Evolutionary conservation across 2,113 vertebrate genomes (phyloP).

Genomic region (Brienomyrus longianalis): DNA sequence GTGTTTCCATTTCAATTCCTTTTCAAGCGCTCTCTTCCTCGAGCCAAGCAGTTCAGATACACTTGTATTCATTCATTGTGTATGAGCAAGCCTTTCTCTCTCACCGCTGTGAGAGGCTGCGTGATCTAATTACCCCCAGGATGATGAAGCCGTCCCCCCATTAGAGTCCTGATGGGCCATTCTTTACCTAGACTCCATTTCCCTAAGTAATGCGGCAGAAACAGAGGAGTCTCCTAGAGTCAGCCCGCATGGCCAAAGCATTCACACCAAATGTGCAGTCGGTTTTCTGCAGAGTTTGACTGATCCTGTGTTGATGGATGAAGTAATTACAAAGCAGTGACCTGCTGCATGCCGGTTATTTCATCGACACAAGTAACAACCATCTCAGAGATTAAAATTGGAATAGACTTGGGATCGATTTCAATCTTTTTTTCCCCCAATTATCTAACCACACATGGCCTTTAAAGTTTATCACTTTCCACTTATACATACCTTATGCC

Average conservation of each 20-base stretch:
- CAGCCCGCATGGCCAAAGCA: conserved; percentile 24
- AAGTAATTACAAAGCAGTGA: conserved; percentile 22
- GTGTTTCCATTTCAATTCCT: conserved; percentile 45
- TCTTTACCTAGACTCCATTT: conserved; percentile 31
- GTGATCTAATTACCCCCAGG: conserved; percentile 56
- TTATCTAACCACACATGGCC: neutral
- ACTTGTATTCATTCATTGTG: conserved; percentile 44
- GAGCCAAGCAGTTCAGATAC: conserved; percentile 38
- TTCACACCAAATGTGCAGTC: conserved; percentile 13
- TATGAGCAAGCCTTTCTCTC: conserved; percentile 41
- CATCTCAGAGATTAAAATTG: conserved; percentile 15
- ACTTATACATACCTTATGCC: neutral
- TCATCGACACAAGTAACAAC: conserved; percentile 30
- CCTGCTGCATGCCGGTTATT: conserved; percentile 9
- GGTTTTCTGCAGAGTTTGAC: conserved; percentile 29
- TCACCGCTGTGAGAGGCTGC: conserved; percentile 38
- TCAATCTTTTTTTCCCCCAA: neutral
- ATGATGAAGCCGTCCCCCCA: conserved; percentile 50
- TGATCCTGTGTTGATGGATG: conserved; percentile 33
- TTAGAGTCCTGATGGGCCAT: conserved; percentile 46
- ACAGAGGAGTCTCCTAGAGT: conserved; percentile 31
- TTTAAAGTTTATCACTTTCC: neutral
- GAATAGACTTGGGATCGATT: neutral
- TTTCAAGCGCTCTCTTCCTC: conserved; percentile 27
- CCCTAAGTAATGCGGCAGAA: conserved; percentile 23